These are phyloP conservation scores for Odocoileus hemionus DNA, from an alignment of 2,113 vertebrate genomes.

Conservation along the genomic window DNA sequence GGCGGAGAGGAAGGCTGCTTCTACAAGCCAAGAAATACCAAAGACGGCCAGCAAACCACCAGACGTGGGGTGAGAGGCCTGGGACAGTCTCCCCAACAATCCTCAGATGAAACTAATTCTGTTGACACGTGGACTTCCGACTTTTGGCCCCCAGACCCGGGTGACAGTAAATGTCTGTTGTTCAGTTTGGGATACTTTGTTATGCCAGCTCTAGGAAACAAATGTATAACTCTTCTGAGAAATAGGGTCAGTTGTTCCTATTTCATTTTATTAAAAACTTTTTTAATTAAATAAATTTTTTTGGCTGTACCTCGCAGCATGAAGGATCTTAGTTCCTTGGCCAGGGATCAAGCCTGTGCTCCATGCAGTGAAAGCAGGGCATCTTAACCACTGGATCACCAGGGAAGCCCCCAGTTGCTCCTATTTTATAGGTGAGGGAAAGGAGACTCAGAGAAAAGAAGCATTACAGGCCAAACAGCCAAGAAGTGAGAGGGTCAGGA, in stretches of 20 bases:
- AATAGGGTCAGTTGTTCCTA: background rate
- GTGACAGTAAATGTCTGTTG: background rate
- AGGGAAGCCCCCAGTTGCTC: background rate
- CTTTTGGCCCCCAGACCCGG: background rate
- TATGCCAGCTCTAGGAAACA: background rate
- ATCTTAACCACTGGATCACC: background rate
- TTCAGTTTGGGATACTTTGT: too few species aligned
- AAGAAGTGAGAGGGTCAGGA: background rate
- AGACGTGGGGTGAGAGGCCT: background rate
- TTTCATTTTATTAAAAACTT: background rate
- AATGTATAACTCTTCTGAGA: background rate
- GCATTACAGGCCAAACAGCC: background rate
- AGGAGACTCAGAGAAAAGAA: background rate
- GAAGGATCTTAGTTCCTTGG: background rate
- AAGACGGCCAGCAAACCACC: background rate
- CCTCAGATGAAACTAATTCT: background rate
- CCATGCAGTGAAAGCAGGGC: background rate
- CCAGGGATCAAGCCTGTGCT: background rate
- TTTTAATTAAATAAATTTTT: background rate
- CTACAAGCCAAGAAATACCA: background rate
- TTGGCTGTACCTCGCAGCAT: background rate
- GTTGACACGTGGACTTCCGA: rapidly evolving
- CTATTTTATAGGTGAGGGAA: background rate
- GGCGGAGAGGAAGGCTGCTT: background rate
- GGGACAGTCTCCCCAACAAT: background rate